These are phyloP conservation scores for Baryphthengus martii DNA, from an alignment of 2,113 vertebrate species.

Conservation along the genomic window DNA sequence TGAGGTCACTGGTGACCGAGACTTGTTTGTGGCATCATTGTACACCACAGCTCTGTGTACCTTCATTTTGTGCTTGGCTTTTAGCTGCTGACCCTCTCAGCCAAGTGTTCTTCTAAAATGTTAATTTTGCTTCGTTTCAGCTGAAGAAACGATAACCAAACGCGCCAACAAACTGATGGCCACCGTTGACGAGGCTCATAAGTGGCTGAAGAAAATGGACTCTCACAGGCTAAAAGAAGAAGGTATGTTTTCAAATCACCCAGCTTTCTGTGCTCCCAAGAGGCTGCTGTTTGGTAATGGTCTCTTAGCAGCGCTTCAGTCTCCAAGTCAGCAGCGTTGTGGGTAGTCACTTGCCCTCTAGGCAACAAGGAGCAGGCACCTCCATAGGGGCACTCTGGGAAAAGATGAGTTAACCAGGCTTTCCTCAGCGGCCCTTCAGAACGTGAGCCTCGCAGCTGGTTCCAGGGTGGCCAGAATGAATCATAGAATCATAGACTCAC, in stretches of 20 bases:
- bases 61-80: background rate
- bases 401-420: background rate
- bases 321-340: background rate
- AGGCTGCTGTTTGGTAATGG: background rate
- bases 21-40: background rate
- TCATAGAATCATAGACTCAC: too few relatives aligned
- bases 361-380: background rate
- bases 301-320: background rate
- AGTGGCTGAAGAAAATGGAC: conserved; percentile 71
- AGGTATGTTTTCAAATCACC: conserved; percentile 55
- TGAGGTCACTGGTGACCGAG: background rate
- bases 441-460: background rate
- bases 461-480: background rate
- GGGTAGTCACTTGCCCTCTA: background rate
- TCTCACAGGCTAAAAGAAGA: conserved; percentile 39
- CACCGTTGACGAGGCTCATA: conserved; percentile 23
- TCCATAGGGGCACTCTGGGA: background rate
- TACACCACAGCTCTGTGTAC: background rate
- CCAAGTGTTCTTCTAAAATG: background rate
- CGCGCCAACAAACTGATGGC: conserved; percentile 27
- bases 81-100: background rate
- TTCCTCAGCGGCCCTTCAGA: background rate
- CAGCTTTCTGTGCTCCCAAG: background rate
- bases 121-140: conserved; percentile 57
- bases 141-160: conserved; percentile 58